These are phyloP conservation scores for Aphidoletes aphidimyza DNA, from an alignment of 2,888 invertebrate species.

Conservation along the genomic window DNA sequence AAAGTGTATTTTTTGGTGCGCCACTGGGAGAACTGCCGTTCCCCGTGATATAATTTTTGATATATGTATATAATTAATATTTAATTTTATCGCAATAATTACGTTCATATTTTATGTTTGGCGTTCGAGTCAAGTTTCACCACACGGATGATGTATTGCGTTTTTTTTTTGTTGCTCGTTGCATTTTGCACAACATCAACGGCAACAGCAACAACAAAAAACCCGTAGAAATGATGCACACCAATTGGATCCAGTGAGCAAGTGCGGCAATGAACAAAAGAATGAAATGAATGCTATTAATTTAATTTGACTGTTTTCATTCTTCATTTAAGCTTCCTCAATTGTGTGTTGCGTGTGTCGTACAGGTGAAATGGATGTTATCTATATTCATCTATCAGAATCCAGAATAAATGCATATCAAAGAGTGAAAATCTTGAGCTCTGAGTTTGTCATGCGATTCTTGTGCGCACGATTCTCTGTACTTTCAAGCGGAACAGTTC, in stretches of 20 bases:
- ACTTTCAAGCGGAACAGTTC: conserved; percentile 27
- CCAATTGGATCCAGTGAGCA: too few relatives aligned
- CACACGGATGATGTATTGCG: not conserved
- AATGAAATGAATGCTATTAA: not conserved
- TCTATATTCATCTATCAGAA: not conserved
- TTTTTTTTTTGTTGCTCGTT: too few relatives aligned
- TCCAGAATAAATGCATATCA: not conserved
- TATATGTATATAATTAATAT: not conserved
- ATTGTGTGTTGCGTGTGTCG: not conserved
- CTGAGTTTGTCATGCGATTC: not conserved
- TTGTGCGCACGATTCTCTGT: not conserved
- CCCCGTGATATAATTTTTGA: conserved; percentile 16
- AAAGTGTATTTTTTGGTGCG: too few relatives aligned
- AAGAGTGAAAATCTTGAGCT: not conserved
- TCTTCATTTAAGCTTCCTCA: conserved; percentile 5
- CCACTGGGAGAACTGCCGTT: too few relatives aligned
- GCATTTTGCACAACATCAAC: too few relatives aligned
- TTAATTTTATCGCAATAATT: not conserved
- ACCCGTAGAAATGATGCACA: not conserved
- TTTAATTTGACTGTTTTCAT: conserved; percentile 35
- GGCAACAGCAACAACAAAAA: not conserved
- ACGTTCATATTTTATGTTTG: not conserved
- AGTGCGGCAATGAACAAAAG: not conserved
- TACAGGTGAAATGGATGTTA: conserved; percentile 5
- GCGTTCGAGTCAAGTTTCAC: not conserved